phyloP scores from a whole-genome alignment of 2,797 vertebrate species.

The Pseudochaenichthys georgianus region DNA sequence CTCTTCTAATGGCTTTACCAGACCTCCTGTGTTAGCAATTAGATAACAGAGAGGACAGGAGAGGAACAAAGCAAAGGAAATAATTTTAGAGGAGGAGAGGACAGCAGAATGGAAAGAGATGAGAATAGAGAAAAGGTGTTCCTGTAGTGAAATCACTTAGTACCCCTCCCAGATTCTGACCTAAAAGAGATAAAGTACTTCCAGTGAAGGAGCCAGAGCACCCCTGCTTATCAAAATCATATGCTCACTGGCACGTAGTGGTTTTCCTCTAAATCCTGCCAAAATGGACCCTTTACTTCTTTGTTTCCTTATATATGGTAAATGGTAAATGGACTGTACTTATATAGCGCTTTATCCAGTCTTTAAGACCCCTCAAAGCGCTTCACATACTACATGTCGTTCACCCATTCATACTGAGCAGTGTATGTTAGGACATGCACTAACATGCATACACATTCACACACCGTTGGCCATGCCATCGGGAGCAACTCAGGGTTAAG shows the following conservation, averaged over 20 bases:
- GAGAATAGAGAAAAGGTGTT: constrained; percentile 20
- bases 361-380: too few species aligned
- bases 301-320: constrained; percentile 9
- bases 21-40: constrained; percentile 15
- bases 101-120: not conserved
- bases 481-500: too few species aligned
- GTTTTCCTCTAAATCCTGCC: constrained; percentile 6
- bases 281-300: constrained; percentile 13
- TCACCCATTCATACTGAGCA: too few species aligned
- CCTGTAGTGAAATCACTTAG: constrained; percentile 30
- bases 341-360: too few species aligned
- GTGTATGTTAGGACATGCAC: too few species aligned
- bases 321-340: too few species aligned
- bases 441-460: too few species aligned
- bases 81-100: not conserved
- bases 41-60: constrained; percentile 18
- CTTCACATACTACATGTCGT: too few species aligned
- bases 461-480: too few species aligned
- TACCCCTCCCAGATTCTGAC: constrained; percentile 10
- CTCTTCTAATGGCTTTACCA: constrained; percentile 54
- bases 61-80: not conserved
- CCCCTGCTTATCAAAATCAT: constrained; percentile 55
- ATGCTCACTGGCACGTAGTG: constrained; percentile 35
- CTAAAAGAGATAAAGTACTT: constrained; percentile 47
- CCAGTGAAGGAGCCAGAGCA: constrained; percentile 23